Conservation (phyloP, 35 echinoderm and acorn worm species). For the Ptychodera flava region DNA sequence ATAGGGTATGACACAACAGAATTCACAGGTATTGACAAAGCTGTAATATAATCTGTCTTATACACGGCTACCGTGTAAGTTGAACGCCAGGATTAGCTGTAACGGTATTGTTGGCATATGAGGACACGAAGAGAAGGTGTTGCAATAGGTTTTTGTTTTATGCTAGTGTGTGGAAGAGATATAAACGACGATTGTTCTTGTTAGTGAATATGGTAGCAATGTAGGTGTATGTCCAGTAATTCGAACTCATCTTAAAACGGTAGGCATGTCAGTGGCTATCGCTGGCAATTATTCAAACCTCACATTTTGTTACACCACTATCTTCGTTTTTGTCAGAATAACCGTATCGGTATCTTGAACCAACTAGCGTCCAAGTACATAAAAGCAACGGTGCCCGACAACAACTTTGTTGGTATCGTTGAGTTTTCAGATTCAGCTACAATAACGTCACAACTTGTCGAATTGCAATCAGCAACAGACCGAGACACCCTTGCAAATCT, state of each 20-base stretch:
- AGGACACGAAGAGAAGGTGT: no score
- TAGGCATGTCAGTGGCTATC: background rate
- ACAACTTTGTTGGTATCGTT: slow-evolving; percentile 17
- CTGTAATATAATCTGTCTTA: no score
- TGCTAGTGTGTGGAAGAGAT: no score
- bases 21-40: no score
- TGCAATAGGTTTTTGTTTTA: no score
- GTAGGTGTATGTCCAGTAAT: no score
- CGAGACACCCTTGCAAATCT: background rate
- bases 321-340: background rate
- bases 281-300: background rate
- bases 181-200: no score
- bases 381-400: background rate
- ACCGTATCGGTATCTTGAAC: slow-evolving; percentile 13
- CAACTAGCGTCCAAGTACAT: slow-evolving; percentile 8
- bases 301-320: background rate
- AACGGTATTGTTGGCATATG: no score
- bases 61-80: background rate
- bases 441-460: background rate
- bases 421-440: background rate
- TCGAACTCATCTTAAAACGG: background rate
- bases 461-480: background rate
- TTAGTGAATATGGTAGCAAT: no score
- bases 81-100: no score
- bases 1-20: no score